Evolutionary conservation across 2,797 vertebrate species (phyloP), one percentile per base, ranked within the genome.

Genomic region (Erpetoichthys calabaricus): DNA sequence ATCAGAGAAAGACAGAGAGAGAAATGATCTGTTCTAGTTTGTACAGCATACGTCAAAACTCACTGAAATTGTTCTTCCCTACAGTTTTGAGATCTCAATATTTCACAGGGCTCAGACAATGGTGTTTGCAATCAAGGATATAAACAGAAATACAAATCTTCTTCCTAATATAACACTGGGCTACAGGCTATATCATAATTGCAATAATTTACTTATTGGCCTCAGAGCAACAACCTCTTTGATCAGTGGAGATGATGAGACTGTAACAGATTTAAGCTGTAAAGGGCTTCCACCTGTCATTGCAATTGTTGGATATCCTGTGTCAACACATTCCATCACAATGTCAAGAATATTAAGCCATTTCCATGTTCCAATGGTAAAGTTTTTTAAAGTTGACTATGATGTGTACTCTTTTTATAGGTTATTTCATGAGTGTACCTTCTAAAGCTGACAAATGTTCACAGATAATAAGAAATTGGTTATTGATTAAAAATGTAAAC

Each of bases 161-260:
- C 64, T 78, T 25, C 76, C 76, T 51, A 76, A 78, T 57, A 58
- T 78, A 43, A 76, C 72, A 2, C 62, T 78, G 61, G 76, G 76
- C 50, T 76, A 78, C 61, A 70, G 67, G 54, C 64, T 76, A 45
- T 73, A 75, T 56, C 74, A 78, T 57, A 72, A 65, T 3, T 78
- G 74, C 51, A 68, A 70, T 8, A 56, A 70, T 9, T 70, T 67
- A 45, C 59, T 66, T 49, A 62, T 73, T 10, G 73, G 75, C 44
- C 54, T 67, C 3, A 66, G 68, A 53, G 67, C 69, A 2, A 70
- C 72, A 7, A 47, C 47, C 51, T 51, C 53, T 45, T 46, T 65
- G 51, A 52, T 49, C 7, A 52, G 61, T 42, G 61, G 61, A 3
- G 8, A 42, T 43, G 7, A 7, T 41, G 52, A 59, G 42, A 51